Base-by-base conservation (phyloP, 1,140 invertebrate genomes). In the Battus philenor region DNA sequence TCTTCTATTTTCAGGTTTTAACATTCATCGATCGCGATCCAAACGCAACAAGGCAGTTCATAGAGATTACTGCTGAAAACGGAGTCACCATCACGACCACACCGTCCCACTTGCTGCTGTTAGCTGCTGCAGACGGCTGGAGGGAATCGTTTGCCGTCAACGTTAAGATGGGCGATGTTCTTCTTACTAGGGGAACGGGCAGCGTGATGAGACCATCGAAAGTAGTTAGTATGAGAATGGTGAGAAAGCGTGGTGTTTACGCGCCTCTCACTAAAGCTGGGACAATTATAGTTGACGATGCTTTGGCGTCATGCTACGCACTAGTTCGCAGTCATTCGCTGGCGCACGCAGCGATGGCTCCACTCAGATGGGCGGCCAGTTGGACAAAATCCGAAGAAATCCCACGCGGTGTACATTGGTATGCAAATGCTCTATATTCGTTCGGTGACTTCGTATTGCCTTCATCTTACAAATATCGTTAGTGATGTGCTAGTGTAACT, bases 301-400 rank as follows among this genome's bases (percentile, higher is more conserved):
- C 98, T 2, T 89, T 97, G 0, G 94, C 95, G 1, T 98, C 97
- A 0, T 99, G 97, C 76, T 99, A 99, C 85, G 97, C 97, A 0
- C 86, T 96, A 5, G 89, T 99, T 8, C 89, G 94, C 69, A 95
- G 93, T 78, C 95, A 97, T 58, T 75, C 80, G 4, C 50, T 98
- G 32, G 97, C 96, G 2, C 97, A 98, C 71, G 89, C 88, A 65
- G 91, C 92, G 0, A 94, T 98, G 72, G 84, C 91, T 2, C 97
- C 97, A 0, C 78, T 96, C 36, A 87, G 97, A 30, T 80, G 73
- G 69, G 44, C 84, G 39, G 29, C 86, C 4, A 50, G 57, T 5
- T 73, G 69, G 69, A 59, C 43, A 50, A 44, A 43, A 2, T 38
- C 55, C 32, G 47, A 56, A 48, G 53, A 63, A 34, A 51, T 53